These are phyloP conservation scores for Brachionus manjavacas DNA, from an alignment of 1,140 invertebrate genomes.

Conservation along the genomic window DNA sequence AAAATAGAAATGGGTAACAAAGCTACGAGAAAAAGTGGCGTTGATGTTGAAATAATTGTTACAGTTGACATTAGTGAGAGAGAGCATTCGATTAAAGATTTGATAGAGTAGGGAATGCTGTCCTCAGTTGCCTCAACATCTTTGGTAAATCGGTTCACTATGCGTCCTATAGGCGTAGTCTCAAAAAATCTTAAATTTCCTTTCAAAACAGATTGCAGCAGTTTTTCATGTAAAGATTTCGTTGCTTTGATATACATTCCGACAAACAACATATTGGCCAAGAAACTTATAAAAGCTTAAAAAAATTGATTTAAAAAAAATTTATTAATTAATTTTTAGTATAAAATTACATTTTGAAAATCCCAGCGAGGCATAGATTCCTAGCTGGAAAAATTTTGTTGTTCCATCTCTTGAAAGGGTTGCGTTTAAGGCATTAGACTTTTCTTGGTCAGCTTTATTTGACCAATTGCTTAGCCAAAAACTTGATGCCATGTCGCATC, in stretches of 20 bases:
- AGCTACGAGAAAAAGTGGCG: slow-evolving; percentile 17
- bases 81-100: slow-evolving; percentile 29
- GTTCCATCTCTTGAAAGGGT: background rate
- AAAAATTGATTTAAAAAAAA: background rate
- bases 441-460: slow-evolving; percentile 1
- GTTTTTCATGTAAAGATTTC: background rate
- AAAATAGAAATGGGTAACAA: slow-evolving; percentile 31
- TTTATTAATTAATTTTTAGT: no score
- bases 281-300: background rate
- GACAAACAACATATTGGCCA: slow-evolving; percentile 30
- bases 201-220: slow-evolving; percentile 62
- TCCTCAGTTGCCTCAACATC: slow-evolving; percentile 60
- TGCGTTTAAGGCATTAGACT: background rate
- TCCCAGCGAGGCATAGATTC: slow-evolving; percentile 49
- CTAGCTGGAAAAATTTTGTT: slow-evolving; percentile 3
- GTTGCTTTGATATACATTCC: slow-evolving; percentile 26
- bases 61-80: slow-evolving; percentile 1
- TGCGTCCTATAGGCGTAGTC: slow-evolving; percentile 70
- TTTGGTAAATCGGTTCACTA: slow-evolving; percentile 67
- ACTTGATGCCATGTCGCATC: slow-evolving; percentile 26
- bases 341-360: slow-evolving; percentile 14
- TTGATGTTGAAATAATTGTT: slow-evolving; percentile 39
- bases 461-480: slow-evolving; percentile 37
- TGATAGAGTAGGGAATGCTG: slow-evolving; percentile 51
- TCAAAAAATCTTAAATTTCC: slow-evolving; percentile 68